phyloP scores from a whole-genome alignment of 2,797 vertebrate genomes.

The Lacerta bilineata region DNA sequence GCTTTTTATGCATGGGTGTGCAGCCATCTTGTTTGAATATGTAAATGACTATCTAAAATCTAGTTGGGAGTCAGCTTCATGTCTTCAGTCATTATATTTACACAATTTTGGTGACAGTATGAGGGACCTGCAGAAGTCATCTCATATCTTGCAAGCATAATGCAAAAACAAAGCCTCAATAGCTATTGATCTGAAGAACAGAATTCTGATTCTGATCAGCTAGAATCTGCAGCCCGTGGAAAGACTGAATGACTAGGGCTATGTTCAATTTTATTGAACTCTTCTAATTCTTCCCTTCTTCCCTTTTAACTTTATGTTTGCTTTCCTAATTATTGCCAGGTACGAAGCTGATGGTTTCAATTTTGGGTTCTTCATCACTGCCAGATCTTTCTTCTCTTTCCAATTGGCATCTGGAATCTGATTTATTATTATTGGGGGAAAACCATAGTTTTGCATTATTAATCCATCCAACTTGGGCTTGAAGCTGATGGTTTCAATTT shows the following conservation, averaged over 20 bases:
- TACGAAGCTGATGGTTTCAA: constrained; percentile 46
- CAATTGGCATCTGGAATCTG: constrained; percentile 24
- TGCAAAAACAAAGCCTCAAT: neutral
- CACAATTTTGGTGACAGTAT: neutral
- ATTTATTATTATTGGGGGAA: constrained; percentile 38
- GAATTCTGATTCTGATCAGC: neutral
- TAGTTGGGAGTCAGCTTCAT: neutral
- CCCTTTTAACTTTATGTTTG: constrained; percentile 43
- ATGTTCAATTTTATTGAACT: neutral
- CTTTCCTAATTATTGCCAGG: constrained; percentile 34
- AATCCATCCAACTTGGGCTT: neutral
- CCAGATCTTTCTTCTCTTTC: constrained; percentile 48
- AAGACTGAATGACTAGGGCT: neutral
- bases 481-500: constrained; percentile 59
- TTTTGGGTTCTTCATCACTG: constrained; percentile 47
- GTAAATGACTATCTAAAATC: neutral
- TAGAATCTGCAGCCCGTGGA: neutral
- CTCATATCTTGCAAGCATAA: neutral
- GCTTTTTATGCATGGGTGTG: neutral
- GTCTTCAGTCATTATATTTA: neutral
- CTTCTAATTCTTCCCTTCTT: constrained; percentile 45
- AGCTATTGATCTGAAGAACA: neutral
- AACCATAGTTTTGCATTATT: neutral
- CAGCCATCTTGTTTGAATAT: neutral
- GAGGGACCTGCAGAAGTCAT: constrained; percentile 13